Evolutionary conservation across 2,113 vertebrate genomes (phyloP), one percentile per base, ranked within the genome.

Genomic region (Pteronura brasiliensis): DNA sequence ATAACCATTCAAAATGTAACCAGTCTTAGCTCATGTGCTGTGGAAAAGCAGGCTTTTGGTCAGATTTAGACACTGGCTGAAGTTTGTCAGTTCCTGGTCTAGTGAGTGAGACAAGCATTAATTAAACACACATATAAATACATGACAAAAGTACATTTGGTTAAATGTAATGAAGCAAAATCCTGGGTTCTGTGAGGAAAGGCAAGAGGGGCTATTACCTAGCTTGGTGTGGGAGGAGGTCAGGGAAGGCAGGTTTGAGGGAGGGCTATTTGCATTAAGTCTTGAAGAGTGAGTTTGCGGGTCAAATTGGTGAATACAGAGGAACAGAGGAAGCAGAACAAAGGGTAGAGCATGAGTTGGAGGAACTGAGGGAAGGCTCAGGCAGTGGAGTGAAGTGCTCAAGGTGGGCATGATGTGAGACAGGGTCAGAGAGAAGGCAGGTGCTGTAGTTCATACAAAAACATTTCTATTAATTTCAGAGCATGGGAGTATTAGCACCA

Each of bases 291-390:
- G 9, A 79, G 27, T 61, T 47, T 81, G 39, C 42, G 76, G 34
- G 65, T 57, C 39, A 80, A 10, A 65, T 15, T 3, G 14, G 25
- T 57, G 52, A 95, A 17, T 27, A 29, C 27, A 3, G 20, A 18
- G 8, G 47, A 29, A 4, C 1, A 11, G 42, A 27, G 27, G 47
- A 6, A 74, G 34, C 55, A 67, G 17, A 55, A 4, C 17, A 72
- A 21, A 34, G 39, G 2, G 2, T 9, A 27, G 7, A 49, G 4
- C 0, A 3, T 34, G 49, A 81, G 59, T 4, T 29, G 21, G 17
- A 77, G 74, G 57, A 15, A 82, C 18, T 1, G 4, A 81, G 20
- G 57, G 59, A 67, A n/a, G 55, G 27, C 2, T 0, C 6, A 0
- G 34, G 47, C 20, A 67, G 18, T 29, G 49, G 8, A 69, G 17